Base-by-base conservation (phyloP, 2,113 vertebrate genomes). In the Sorex fumeus region DNA sequence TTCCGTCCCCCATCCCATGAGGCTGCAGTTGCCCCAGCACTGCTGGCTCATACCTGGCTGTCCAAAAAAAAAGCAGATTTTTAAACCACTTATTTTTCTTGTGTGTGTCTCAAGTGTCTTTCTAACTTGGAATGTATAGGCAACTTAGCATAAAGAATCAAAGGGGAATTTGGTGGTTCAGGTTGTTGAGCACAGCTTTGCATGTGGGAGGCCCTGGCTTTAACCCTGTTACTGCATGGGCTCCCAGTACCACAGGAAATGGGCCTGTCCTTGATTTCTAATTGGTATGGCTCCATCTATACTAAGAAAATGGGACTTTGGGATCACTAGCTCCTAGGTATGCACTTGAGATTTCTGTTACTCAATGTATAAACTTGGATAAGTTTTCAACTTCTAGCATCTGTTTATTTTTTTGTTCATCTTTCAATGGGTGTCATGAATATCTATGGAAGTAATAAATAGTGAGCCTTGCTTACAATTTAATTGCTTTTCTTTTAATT, bases 311-410 rank as follows among this genome's bases (percentile, higher is more conserved):
- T 67, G 8, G 34, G 75, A 25, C 15, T 85, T 95, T 45, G 21
- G 76, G 45, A 28, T 60, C 8, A 16, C 80, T 66, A 87, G 32
- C 21, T 60, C 53, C 25, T 84, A 40, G 32, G 6, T 82, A 27
- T 53, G 45, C 32, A 50, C 13, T 40, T 72, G 23, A 34, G 9
- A 16, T 82, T 75, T 27, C 50, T 53, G 27, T 30, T 53, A 19
- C 13, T 76, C n/a, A 28, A 74, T 60, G 6, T 19, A 40, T 64
- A 43, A 40, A 21, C 47, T 83, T 83, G 60, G 67, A 15, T 28
- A 23, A 11, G 34, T 57, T 93, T 89, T 80, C 45, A 70, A 15
- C 53, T 50, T 93, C 64, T 71, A 36, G 36, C 18, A 15, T 78
- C 11, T 78, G 5, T 12, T 30, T 30, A 27, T 8, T 30, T 66